Evolutionary conservation across 2,797 vertebrate genomes (phyloP).

Genomic region (Amblyopsis hoosieri): DNA sequence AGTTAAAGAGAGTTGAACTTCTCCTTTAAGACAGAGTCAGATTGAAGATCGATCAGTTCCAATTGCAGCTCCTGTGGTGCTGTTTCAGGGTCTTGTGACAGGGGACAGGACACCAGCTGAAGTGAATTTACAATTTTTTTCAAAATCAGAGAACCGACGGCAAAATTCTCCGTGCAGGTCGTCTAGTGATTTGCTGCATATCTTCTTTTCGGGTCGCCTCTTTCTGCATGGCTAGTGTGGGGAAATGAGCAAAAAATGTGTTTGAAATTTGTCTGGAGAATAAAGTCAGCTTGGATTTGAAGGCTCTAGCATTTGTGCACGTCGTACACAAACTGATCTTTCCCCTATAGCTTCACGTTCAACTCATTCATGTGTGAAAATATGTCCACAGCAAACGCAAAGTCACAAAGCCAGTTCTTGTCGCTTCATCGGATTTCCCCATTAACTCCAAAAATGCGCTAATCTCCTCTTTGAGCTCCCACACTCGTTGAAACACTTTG

Average conservation of each 20-base stretch:
- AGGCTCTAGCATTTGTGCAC: not conserved
- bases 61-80: not conserved
- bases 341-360: conserved; percentile 25
- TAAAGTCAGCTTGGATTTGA: not conserved
- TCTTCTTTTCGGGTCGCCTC: not conserved
- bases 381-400: conserved; percentile 36
- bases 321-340: conserved; percentile 30
- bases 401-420: conserved; percentile 22
- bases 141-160: conserved; percentile 10
- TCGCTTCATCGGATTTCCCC: conserved; percentile 19
- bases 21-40: conserved; percentile 1
- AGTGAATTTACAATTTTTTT: conserved; percentile 21
- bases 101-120: conserved; percentile 17
- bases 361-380: conserved; percentile 34
- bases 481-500: conserved; percentile 21
- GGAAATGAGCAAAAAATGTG: not conserved
- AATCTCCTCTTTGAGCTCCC: conserved; percentile 39
- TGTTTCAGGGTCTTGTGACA: conserved; percentile 11
- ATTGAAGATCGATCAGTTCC: conserved; percentile 2
- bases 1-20: conserved; percentile 3
- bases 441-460: conserved; percentile 23
- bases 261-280: conserved; percentile 2
- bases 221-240: not conserved
- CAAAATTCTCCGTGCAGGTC: not conserved
- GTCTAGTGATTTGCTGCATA: not conserved